Percentiles rank a stretch among this genome's conserved stretches.
These are phyloP conservation scores for Taenioides sp. DNA, from an alignment of 2,797 vertebrate genomes.

Conservation along the genomic window DNA sequence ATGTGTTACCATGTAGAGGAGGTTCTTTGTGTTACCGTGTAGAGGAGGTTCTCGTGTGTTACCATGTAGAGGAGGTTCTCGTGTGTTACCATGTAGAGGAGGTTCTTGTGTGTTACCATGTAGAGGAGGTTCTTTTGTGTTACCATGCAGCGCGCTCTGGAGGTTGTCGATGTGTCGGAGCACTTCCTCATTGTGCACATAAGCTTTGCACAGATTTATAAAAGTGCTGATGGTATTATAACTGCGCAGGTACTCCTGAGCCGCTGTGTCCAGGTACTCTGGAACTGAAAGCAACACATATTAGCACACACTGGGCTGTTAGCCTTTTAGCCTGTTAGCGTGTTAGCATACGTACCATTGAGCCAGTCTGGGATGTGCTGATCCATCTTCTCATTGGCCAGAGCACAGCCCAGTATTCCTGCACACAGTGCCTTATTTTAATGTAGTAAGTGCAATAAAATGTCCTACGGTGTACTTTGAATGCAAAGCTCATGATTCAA, in stretches of 20 bases:
- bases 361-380: conserved; percentile 40
- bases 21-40: too few species aligned
- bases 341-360: conserved; percentile 34
- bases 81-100: too few species aligned
- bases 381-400: conserved; percentile 29
- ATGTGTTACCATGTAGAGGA: conserved; percentile 33
- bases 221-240: conserved; percentile 29
- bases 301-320: background rate
- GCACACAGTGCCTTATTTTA: background rate
- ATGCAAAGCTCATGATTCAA: too few species aligned
- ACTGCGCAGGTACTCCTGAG: conserved; percentile 26
- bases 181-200: conserved; percentile 14
- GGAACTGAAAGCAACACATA: conserved; percentile 31
- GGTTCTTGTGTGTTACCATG: conserved; percentile 20
- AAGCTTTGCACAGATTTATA: conserved; percentile 18
- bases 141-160: conserved; percentile 42
- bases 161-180: conserved; percentile 34
- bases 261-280: background rate
- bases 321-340: background rate
- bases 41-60: too few species aligned
- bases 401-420: conserved; percentile 53
- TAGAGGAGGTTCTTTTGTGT: background rate
- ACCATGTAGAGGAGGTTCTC: too few species aligned
- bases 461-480: too few species aligned
- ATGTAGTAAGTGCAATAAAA: too few species aligned